Conservation (phyloP, 1,140 invertebrate genomes). For the Holotrichia oblita region DNA sequence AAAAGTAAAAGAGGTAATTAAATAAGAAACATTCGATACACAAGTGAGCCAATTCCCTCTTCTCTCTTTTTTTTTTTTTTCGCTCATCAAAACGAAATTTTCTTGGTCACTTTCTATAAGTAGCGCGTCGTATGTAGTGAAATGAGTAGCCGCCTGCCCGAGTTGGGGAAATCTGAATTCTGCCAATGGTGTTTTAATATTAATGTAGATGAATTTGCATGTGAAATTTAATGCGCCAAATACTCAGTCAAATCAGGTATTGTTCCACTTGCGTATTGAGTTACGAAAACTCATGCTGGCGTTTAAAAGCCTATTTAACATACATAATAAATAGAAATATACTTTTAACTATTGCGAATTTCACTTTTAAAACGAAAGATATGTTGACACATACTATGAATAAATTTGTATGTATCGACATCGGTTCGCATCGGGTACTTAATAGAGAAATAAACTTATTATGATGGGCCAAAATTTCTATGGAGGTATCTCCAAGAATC, state of each 20-base stretch:
- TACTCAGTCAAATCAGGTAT: slow-evolving; percentile 28
- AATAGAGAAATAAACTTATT: too few relatives aligned
- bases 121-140: not conserved
- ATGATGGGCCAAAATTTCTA: too few relatives aligned
- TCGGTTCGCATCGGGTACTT: too few relatives aligned
- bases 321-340: slow-evolving; percentile 9
- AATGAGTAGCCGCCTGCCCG: not conserved
- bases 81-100: slow-evolving; percentile 22
- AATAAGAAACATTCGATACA: not conserved
- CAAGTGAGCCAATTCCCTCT: slow-evolving; percentile 4
- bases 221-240: slow-evolving; percentile 23
- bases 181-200: slow-evolving; percentile 26
- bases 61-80: slow-evolving; percentile 1
- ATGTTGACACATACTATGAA: too few relatives aligned
- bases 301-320: slow-evolving; percentile 8
- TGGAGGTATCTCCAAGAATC: too few relatives aligned
- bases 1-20: slow-evolving; percentile 6
- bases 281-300: slow-evolving; percentile 14
- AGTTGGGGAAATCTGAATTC: slow-evolving; percentile 9
- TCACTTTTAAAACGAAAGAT: slow-evolving; percentile 7
- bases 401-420: too few relatives aligned
- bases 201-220: slow-evolving; percentile 12
- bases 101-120: slow-evolving; percentile 25
- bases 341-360: slow-evolving; percentile 7
- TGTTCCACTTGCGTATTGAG: slow-evolving; percentile 15